Evolutionary conservation across 30 jellyfish, hydroid and myxozoan genomes (phyloP).

Genomic region (Pelagia noctiluca): DNA sequence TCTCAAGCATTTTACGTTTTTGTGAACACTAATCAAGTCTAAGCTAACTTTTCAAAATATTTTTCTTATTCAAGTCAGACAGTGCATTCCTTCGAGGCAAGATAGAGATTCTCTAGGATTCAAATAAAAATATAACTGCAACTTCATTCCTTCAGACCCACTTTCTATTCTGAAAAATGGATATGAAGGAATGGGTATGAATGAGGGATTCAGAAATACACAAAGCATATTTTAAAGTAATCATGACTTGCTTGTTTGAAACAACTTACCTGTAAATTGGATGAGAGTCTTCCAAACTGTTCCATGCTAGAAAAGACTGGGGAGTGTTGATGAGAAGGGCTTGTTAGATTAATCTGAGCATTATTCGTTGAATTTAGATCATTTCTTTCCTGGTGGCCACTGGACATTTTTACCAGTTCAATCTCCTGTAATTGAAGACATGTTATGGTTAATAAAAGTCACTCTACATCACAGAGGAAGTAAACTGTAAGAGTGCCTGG

Average conservation of each 20-base stretch:
- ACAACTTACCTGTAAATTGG: slow-evolving; percentile 15
- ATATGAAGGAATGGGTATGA: too few relatives aligned
- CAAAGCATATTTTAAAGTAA: background rate
- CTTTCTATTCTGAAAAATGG: too few relatives aligned
- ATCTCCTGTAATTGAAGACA: slow-evolving; percentile 25
- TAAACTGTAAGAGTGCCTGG: background rate
- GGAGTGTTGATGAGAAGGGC: too few relatives aligned
- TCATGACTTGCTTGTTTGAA: background rate
- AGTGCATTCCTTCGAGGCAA: too few relatives aligned
- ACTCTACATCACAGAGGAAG: background rate
- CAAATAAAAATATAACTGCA: too few relatives aligned
- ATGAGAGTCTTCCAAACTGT: slow-evolving; percentile 9
- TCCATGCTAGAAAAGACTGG: slow-evolving; percentile 32
- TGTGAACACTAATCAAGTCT: too few relatives aligned
- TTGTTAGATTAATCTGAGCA: slow-evolving; percentile 1
- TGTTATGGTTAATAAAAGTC: background rate
- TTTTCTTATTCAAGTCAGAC: too few relatives aligned
- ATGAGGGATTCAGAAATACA: too few relatives aligned
- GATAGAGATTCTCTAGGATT: too few relatives aligned
- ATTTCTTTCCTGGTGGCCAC: background rate
- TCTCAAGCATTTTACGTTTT: too few relatives aligned
- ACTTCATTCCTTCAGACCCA: too few relatives aligned
- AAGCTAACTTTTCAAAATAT: too few relatives aligned
- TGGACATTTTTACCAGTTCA: slow-evolving; percentile 25
- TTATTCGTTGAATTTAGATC: slow-evolving; percentile 6